These are phyloP conservation scores for Pelobates cultripes DNA, from an alignment of 2,797 vertebrate species.

Conservation along the genomic window DNA sequence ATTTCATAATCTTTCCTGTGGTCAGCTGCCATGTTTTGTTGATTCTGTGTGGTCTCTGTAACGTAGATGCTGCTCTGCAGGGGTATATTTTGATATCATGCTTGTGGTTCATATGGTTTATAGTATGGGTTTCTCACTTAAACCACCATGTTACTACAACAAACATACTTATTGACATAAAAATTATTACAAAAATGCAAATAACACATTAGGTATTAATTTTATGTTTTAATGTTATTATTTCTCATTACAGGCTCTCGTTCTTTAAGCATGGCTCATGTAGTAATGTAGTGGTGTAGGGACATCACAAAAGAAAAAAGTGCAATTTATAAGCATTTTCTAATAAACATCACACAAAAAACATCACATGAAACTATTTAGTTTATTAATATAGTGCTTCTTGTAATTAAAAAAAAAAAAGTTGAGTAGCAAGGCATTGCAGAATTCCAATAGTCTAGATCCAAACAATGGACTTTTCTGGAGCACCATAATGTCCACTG, in stretches of 20 bases:
- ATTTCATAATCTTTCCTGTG: constrained; percentile 52
- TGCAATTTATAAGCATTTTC: too few species aligned
- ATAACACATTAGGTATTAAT: constrained; percentile 38
- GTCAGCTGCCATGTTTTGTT: constrained; percentile 46
- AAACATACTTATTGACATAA: constrained; percentile 51
- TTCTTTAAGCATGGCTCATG: constrained; percentile 3
- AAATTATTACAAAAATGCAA: constrained; percentile 47
- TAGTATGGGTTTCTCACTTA: constrained; percentile 53
- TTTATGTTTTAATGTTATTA: constrained; percentile 45
- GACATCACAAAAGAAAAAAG: too few species aligned
- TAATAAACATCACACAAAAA: too few species aligned
- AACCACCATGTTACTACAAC: constrained; percentile 53
- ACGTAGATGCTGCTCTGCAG: constrained; percentile 47
- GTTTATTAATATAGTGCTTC: too few species aligned
- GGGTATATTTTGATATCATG: constrained; percentile 50
- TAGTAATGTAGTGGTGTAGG: neutral
- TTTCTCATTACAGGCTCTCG: constrained; percentile 26
- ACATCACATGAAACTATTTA: too few species aligned
- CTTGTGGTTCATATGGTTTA: constrained; percentile 51
- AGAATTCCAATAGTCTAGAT: too few species aligned
- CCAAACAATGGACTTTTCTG: too few species aligned
- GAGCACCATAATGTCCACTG: too few species aligned
- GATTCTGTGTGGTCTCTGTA: constrained; percentile 55
- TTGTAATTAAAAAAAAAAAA: too few species aligned
- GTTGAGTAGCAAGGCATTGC: too few species aligned